A percentile compares a stretch with the other conserved stretches of the same genome.
Evolutionary conservation across 2,888 invertebrate species (phyloP).

Genomic region (Eristalinus aeneus): DNA sequence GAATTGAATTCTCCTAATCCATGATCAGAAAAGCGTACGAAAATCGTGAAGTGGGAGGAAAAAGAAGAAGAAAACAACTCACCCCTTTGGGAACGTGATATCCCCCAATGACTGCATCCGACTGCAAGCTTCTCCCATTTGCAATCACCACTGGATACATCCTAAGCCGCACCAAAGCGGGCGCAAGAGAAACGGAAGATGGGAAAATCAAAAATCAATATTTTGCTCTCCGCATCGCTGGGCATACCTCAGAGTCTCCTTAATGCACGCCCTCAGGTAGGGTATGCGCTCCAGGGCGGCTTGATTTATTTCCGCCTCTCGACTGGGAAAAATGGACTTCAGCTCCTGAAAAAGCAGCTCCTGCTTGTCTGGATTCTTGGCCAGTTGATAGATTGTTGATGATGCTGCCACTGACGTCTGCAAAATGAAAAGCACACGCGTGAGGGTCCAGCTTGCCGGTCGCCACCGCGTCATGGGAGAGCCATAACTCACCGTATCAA

Average conservation of each 20-base stretch:
- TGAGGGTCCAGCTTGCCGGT: background rate
- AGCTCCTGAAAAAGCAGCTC: slow-evolving; percentile 85
- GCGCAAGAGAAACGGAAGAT: background rate
- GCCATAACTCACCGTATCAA: slow-evolving; percentile 84
- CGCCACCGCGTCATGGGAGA: background rate
- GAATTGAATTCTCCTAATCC: background rate
- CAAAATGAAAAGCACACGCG: slow-evolving; percentile 6
- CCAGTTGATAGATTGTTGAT: slow-evolving; percentile 88
- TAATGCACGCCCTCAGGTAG: slow-evolving; percentile 88
- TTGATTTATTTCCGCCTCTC: slow-evolving; percentile 83
- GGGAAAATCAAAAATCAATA: background rate
- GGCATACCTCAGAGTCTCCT: slow-evolving; percentile 87
- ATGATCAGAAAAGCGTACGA: background rate
- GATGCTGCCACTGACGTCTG: slow-evolving; percentile 88
- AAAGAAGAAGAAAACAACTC: slow-evolving; percentile 75
- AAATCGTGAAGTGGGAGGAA: background rate
- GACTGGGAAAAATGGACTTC: slow-evolving; percentile 82
- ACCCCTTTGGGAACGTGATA: slow-evolving; percentile 92
- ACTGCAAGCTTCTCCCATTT: slow-evolving; percentile 88
- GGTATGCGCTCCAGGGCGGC: slow-evolving; percentile 85
- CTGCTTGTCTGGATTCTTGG: slow-evolving; percentile 87
- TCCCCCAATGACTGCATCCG: slow-evolving; percentile 88
- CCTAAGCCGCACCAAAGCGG: slow-evolving; percentile 80
- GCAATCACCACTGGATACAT: slow-evolving; percentile 92
- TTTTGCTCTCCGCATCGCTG: background rate